Evolutionary conservation across 2,113 vertebrate species (phyloP).

Genomic region (Gallinago paraguaiae): DNA sequence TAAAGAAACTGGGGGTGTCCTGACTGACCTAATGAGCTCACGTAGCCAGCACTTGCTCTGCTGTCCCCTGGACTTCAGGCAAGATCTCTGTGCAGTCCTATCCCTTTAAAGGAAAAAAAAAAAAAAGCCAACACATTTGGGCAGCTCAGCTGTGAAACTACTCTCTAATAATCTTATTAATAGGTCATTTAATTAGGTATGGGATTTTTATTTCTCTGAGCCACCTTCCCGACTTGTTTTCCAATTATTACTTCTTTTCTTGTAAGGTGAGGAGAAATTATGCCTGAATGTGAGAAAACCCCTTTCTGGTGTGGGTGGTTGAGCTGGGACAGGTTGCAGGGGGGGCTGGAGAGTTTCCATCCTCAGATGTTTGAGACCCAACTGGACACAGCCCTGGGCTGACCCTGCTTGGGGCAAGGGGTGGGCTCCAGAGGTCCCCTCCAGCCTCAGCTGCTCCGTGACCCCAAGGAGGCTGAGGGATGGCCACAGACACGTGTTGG

Average conservation of each 20-base stretch:
- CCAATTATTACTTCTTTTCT: neutral
- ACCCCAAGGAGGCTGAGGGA: neutral
- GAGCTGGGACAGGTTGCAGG: neutral
- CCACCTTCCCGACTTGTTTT: neutral
- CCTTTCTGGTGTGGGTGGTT: neutral
- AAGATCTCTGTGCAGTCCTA: neutral
- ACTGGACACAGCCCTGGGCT: neutral
- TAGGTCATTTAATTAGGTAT: conserved; percentile 26
- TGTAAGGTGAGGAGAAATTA: neutral
- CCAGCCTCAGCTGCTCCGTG: neutral
- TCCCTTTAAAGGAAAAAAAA: neutral
- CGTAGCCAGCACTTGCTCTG: neutral
- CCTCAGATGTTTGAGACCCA: neutral
- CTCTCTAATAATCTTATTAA: neutral
- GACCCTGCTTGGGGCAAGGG: neutral
- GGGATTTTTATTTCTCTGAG: neutral
- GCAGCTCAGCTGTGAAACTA: neutral
- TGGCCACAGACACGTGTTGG: neutral
- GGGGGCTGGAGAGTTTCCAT: neutral
- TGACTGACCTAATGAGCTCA: neutral
- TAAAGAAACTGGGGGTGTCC: neutral
- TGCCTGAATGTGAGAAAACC: neutral
- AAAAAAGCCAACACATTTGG: neutral
- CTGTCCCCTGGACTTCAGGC: neutral
- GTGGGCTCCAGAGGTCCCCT: neutral